Evolutionary conservation across 2,113 vertebrate genomes (phyloP).

Genomic region (Progne subis): DNA sequence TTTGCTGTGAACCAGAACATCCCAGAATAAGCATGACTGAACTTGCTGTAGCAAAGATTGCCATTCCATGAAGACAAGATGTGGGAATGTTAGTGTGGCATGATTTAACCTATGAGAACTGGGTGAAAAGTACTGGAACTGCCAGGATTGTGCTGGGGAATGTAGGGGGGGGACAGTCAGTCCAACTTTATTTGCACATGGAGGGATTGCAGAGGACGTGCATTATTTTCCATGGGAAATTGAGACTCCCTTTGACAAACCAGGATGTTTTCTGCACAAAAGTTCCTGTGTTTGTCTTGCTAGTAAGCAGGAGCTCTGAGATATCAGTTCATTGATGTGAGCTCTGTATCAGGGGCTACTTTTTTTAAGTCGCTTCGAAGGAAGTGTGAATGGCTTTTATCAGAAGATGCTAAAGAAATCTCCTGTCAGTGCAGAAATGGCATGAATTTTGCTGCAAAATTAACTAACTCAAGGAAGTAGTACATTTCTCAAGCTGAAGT

Average conservation of each 20-base stretch:
- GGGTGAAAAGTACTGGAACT: neutral
- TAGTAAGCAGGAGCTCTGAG: neutral
- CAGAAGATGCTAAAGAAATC: neutral
- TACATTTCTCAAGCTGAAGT: neutral
- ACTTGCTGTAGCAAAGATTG: neutral
- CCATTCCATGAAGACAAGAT: neutral
- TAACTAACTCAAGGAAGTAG: neutral
- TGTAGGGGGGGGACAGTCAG: neutral
- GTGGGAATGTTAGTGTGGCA: neutral
- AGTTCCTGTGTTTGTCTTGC: conserved; percentile 34
- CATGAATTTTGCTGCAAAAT: neutral
- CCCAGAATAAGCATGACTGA: neutral
- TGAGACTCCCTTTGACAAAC: neutral
- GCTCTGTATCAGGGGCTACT: neutral
- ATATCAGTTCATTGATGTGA: neutral
- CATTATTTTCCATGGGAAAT: neutral
- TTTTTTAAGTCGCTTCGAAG: neutral
- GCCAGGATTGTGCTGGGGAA: neutral
- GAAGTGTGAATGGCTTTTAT: neutral
- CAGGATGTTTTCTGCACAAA: neutral
- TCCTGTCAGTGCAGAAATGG: neutral
- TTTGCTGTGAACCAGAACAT: neutral
- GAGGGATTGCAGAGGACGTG: neutral
- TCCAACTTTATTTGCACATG: neutral
- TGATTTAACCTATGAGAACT: neutral